Conservation (phyloP, 2,113 vertebrate genomes). For the Nothocercus nigrocapillus region DNA sequence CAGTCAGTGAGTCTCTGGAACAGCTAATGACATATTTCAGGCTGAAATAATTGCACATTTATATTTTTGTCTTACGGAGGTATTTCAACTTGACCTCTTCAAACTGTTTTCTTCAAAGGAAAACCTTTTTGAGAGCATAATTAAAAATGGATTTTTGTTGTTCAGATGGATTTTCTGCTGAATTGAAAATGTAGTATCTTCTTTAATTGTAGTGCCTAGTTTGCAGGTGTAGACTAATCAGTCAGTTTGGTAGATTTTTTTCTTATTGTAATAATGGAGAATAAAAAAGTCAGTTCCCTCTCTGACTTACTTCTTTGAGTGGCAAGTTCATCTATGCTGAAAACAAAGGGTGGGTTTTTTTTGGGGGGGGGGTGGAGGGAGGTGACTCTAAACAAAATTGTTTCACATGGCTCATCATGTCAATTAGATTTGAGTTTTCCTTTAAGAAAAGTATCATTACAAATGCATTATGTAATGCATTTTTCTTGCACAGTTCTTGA, state of each 20-base stretch:
- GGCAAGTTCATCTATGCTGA: background rate
- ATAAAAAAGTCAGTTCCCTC: background rate
- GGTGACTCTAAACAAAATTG: background rate
- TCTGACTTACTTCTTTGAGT: background rate
- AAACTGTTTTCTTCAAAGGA: background rate
- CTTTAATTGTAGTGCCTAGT: slow-evolving; percentile 13
- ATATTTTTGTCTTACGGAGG: background rate
- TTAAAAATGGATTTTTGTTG: background rate
- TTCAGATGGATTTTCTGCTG: background rate
- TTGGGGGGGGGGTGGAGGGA: background rate
- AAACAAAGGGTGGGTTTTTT: background rate
- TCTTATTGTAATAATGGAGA: background rate
- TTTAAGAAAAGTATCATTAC: background rate
- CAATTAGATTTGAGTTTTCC: background rate
- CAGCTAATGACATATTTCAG: background rate
- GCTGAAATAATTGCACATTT: background rate
- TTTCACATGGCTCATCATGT: background rate
- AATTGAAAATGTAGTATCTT: background rate
- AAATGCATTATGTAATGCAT: background rate
- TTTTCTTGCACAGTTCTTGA: background rate
- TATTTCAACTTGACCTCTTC: background rate
- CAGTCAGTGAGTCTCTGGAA: background rate
- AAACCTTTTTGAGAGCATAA: background rate
- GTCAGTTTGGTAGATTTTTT: background rate
- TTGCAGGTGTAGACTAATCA: background rate